phyloP scores from a whole-genome alignment of 37 sponge, comb jelly and placozoan species.

The Cliona cf. orientalis region DNA sequence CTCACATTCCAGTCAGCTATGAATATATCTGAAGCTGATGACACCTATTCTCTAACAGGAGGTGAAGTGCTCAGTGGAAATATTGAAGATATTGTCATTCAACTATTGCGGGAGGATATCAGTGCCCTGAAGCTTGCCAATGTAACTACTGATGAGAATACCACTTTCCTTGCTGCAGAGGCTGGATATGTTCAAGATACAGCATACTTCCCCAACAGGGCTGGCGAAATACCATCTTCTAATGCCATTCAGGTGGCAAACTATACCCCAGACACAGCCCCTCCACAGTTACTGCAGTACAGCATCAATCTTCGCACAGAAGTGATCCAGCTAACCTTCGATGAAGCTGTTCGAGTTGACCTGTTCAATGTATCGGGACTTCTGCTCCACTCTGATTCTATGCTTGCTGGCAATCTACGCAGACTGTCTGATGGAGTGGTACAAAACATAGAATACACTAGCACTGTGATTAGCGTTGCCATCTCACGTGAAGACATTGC shows the following conservation, averaged over 20 bases:
- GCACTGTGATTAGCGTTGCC: slow-evolving; percentile 38
- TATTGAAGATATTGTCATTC: slow-evolving; percentile 44
- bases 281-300: slow-evolving; percentile 64
- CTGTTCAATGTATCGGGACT: slow-evolving; percentile 65
- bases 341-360: slow-evolving; percentile 75
- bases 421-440: slow-evolving; percentile 61
- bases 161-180: slow-evolving; percentile 64
- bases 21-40: slow-evolving; percentile 33
- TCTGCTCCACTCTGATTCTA: slow-evolving; percentile 56
- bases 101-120: slow-evolving; percentile 62
- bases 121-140: slow-evolving; percentile 54
- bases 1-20: slow-evolving; percentile 52
- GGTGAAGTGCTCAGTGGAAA: slow-evolving; percentile 29
- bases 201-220: slow-evolving; percentile 66
- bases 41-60: slow-evolving; percentile 57
- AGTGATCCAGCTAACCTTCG: slow-evolving; percentile 65
- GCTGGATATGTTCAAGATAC: slow-evolving; percentile 70
- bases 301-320: slow-evolving; percentile 66
- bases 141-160: slow-evolving; percentile 39
- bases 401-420: slow-evolving; percentile 11
- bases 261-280: slow-evolving; percentile 70
- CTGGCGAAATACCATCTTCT: slow-evolving; percentile 32
- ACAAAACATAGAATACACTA: slow-evolving; percentile 18
- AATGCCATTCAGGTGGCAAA: slow-evolving; percentile 53
- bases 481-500: slow-evolving; percentile 70